Percentiles rank a stretch among this genome's conserved stretches.
Conservation (phyloP, 1,140 invertebrate genomes). For the Anoplophora glabripennis region DNA sequence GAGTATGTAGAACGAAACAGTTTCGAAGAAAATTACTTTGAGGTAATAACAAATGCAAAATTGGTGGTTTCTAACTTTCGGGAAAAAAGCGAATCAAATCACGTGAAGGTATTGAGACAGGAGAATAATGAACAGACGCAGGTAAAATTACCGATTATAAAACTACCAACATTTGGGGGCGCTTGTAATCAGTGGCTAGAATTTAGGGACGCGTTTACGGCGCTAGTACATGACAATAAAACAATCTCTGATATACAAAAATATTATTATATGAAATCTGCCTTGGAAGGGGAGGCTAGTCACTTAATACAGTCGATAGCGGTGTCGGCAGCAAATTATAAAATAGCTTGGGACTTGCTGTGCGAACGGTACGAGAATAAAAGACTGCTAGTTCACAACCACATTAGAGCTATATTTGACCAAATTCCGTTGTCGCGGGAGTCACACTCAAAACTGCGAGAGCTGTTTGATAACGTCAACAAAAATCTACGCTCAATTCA, state of each 20-base stretch:
- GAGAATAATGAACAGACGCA: too few relatives aligned
- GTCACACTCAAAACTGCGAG: background rate
- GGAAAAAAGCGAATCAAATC: too few relatives aligned
- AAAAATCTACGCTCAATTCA: too few relatives aligned
- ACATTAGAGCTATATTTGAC: conserved; percentile 2
- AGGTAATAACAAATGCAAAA: too few relatives aligned
- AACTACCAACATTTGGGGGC: too few relatives aligned
- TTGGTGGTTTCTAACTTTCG: too few relatives aligned
- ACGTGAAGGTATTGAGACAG: too few relatives aligned
- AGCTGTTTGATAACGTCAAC: background rate
- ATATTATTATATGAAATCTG: conserved; percentile 6
- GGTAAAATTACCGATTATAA: too few relatives aligned
- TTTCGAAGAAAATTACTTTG: too few relatives aligned
- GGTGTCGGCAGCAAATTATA: background rate
- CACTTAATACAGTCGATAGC: background rate
- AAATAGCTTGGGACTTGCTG: background rate
- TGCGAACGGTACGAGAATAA: background rate
- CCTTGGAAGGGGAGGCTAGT: background rate
- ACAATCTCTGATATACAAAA: background rate
- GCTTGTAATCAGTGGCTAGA: too few relatives aligned
- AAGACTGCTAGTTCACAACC: background rate
- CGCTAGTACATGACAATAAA: background rate
- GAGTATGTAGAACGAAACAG: too few relatives aligned
- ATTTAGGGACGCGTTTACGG: background rate
- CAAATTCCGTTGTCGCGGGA: background rate